Evolutionary conservation across 2,888 invertebrate species (phyloP).

Genomic region (Tenodera sinensis): DNA sequence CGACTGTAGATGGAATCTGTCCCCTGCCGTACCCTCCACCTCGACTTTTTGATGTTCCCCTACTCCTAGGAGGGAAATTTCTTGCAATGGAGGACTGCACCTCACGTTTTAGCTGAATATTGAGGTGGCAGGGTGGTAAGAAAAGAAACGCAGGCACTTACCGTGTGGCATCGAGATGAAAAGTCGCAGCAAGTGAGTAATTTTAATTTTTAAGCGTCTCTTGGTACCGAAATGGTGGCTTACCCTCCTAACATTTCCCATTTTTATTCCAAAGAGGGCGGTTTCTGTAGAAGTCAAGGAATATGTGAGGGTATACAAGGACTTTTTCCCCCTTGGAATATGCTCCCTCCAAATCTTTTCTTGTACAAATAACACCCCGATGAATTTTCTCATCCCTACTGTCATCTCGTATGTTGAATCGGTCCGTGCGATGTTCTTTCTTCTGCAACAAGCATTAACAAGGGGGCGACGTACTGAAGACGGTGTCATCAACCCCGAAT

Average conservation of each 20-base stretch:
- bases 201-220: not conserved
- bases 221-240: not conserved
- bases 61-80: too few relatives aligned
- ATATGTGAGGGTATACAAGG: not conserved
- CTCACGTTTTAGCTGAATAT: not conserved
- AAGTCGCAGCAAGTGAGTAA: not conserved
- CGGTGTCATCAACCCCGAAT: too few relatives aligned
- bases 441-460: not conserved
- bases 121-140: too few relatives aligned
- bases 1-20: too few relatives aligned
- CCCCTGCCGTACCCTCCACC: too few relatives aligned
- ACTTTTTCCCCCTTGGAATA: not conserved
- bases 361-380: not conserved
- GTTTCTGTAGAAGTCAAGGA: not conserved
- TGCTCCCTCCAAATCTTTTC: not conserved
- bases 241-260: not conserved
- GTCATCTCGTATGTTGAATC: not conserved
- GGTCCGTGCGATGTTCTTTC: not conserved
- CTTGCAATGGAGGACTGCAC: too few relatives aligned
- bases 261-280: not conserved
- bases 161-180: not conserved
- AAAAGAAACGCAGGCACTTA: not conserved
- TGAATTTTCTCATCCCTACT: not conserved
- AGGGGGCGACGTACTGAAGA: not conserved
- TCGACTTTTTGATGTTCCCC: too few relatives aligned